phyloP scores from a whole-genome alignment of 2,888 invertebrate species.

The Drosophila picticornis region DNA sequence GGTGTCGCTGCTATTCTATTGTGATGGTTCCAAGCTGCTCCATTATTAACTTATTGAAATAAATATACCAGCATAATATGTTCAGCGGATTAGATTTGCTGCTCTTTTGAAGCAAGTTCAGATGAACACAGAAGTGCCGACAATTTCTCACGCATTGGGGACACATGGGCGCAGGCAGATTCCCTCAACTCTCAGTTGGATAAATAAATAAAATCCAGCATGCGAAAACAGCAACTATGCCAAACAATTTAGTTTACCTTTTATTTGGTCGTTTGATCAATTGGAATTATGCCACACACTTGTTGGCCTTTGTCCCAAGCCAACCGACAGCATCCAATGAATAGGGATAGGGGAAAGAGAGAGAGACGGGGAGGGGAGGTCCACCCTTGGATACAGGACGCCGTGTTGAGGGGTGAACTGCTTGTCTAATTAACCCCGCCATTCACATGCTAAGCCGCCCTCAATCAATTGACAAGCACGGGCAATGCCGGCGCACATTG shows the following conservation, averaged over 20 bases:
- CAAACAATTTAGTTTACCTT: slow-evolving; percentile 48
- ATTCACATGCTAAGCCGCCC: slow-evolving; percentile 70
- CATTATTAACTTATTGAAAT: background rate
- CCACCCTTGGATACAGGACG: background rate
- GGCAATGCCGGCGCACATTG: slow-evolving; percentile 2
- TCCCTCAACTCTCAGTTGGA: background rate
- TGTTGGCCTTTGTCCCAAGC: slow-evolving; percentile 27
- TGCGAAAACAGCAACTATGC: slow-evolving; percentile 18
- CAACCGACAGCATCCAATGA: slow-evolving; percentile 33
- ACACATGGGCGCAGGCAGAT: background rate
- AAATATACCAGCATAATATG: background rate
- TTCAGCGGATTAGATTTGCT: background rate
- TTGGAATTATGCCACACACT: slow-evolving; percentile 30
- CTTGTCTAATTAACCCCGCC: slow-evolving; percentile 62
- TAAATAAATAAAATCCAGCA: background rate
- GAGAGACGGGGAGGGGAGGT: no score
- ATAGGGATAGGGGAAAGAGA: background rate
- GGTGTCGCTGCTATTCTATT: background rate
- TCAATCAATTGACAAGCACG: slow-evolving; percentile 62
- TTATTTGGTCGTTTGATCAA: slow-evolving; percentile 54
- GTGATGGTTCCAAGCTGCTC: background rate
- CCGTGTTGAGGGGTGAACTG: slow-evolving; percentile 10
- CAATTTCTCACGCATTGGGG: slow-evolving; percentile 3
- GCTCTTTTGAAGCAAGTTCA: background rate
- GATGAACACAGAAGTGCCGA: background rate